Evolutionary conservation across 2,113 vertebrate species (phyloP).

Genomic region (Corythornis cristatus): DNA sequence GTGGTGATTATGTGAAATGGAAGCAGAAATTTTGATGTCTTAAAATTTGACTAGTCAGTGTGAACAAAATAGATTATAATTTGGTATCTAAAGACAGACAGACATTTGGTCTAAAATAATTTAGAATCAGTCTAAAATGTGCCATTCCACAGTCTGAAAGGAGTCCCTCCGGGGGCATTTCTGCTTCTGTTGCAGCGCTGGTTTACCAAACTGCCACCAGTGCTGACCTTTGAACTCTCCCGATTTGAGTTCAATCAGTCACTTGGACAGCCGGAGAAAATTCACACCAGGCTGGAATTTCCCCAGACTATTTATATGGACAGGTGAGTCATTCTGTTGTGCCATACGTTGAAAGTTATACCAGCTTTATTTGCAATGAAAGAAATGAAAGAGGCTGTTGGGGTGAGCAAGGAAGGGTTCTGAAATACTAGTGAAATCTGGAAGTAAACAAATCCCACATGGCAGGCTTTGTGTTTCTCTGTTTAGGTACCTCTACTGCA

Average conservation of each 20-base stretch:
- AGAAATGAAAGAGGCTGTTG: background rate
- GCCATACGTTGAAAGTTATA: background rate
- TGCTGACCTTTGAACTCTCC: constrained; percentile 96
- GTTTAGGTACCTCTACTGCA: constrained; percentile 89
- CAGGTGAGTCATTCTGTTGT: constrained; percentile 79
- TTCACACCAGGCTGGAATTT: constrained; percentile 96
- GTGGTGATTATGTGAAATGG: background rate
- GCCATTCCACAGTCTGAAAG: background rate
- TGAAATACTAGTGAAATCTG: background rate
- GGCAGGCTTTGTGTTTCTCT: background rate
- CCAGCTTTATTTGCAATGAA: background rate
- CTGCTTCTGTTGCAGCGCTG: constrained; percentile 83
- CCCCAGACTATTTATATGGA: constrained; percentile 95
- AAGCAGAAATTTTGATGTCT: background rate
- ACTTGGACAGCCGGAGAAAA: constrained; percentile 96
- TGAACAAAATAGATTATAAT: background rate
- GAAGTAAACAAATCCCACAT: background rate
- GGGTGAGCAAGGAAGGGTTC: background rate
- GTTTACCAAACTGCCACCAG: constrained; percentile 95
- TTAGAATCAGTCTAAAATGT: background rate
- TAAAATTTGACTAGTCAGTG: background rate
- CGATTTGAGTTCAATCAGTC: constrained; percentile 98
- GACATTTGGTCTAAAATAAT: background rate
- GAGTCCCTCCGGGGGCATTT: constrained; percentile 32
- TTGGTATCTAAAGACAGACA: background rate